Base-by-base conservation (phyloP, 2,797 vertebrate genomes). In the Manis javanica region DNA sequence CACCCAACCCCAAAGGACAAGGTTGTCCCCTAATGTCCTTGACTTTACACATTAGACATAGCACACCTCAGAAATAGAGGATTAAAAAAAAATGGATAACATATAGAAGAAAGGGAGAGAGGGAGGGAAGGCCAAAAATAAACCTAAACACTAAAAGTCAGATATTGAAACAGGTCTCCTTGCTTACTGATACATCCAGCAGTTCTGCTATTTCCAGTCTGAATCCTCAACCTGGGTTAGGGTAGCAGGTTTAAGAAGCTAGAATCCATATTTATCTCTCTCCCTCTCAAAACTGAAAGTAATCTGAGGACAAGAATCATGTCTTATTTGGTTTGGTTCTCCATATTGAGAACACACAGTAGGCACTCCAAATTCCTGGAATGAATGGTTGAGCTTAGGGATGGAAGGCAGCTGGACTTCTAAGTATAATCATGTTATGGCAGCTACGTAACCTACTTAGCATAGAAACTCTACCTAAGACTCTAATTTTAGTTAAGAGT, bases 401-500 rank as follows among this genome's bases (percentile, higher is more conserved):
- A 95, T 59, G 72, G 21, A 93, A 95, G 37, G 49, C 42, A 78
- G 26, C 6, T 87, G 23, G 15, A 89, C 49, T 94, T 84, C 42
- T 46, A 89, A 90, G 49, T 15, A 88, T 81, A 90, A 88, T 53
- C 63, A 37, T 26, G 26, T 64, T 75, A 94, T 4, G 78, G 19
- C 46, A 95, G 34, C 39, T 69, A 93, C 42, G 71, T 90, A 94
- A 79, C 66, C 75, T 95, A 91, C 31, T 75, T 82, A 88, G 34
- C 55, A 82, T 63, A 53, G 37, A 64, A 95, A 92, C n/a, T 86
- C 87, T 77, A 94, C 26, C n/a, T 34, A 81, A 71, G n/a, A 82
- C 63, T 75, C 31, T 95, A 95, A 94, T 39, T 97, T 85, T 90
- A 94, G 39, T 74, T 46, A 96, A 94, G 11, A 11, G 46, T 69